Evolutionary conservation across 1,140 invertebrate species (phyloP).

Genomic region (Thaumetopoea pityocampa): DNA sequence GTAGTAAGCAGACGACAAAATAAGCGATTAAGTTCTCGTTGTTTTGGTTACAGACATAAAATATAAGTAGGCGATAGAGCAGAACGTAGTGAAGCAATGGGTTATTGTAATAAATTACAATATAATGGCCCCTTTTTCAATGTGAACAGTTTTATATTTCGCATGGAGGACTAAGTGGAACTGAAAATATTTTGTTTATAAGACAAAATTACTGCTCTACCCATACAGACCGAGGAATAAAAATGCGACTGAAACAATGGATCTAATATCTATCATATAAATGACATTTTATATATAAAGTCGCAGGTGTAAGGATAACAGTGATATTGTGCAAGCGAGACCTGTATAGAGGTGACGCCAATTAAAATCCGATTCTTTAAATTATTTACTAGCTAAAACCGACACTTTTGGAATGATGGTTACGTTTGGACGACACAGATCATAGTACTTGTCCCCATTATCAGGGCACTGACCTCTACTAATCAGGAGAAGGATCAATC

Average conservation of each 20-base stretch:
- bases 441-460: conserved; percentile 3
- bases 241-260: no score
- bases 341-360: not conserved
- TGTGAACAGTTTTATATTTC: no score
- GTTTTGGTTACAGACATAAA: conserved; percentile 5
- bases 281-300: conserved; percentile 3
- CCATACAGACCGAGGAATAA: no score
- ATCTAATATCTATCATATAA: no score
- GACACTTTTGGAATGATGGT: not conserved
- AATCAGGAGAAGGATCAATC: no score
- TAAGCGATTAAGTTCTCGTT: conserved; percentile 20
- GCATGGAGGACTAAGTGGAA: no score
- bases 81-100: no score
- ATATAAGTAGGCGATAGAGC: not conserved
- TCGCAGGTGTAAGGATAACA: not conserved
- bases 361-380: not conserved
- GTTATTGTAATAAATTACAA: conserved; percentile 9
- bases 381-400: not conserved
- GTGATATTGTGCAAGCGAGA: not conserved
- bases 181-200: no score
- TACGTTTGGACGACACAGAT: conserved; percentile 1
- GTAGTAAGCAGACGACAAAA: conserved; percentile 19
- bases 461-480: no score
- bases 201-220: no score
- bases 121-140: conserved; percentile 2